phyloP scores from a whole-genome alignment of 2,113 vertebrate species.

The Macquaria ambigua region DNA sequence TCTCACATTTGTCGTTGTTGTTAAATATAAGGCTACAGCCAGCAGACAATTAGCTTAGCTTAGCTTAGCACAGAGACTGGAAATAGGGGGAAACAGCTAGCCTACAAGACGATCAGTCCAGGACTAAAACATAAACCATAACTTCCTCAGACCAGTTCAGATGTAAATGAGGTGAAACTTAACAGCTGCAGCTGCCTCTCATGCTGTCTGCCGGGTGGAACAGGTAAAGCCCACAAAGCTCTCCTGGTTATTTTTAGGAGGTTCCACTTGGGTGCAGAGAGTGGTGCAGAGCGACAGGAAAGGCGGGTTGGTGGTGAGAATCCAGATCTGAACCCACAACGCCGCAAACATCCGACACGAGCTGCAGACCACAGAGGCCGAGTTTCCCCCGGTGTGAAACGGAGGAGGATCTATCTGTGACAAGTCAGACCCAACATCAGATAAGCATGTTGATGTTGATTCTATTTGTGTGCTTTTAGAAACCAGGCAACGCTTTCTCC shows the following conservation, averaged over 20 bases:
- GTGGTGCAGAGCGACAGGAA: background rate
- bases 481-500: background rate
- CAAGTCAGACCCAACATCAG: constrained; percentile 25
- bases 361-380: constrained; percentile 14
- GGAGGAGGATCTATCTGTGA: background rate
- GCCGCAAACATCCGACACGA: background rate
- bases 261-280: background rate
- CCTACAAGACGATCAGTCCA: background rate
- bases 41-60: background rate
- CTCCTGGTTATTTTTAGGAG: constrained; percentile 4
- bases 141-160: background rate
- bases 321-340: constrained; percentile 12
- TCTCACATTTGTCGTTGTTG: background rate
- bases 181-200: too few species aligned
- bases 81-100: background rate
- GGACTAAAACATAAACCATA: background rate
- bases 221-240: constrained; percentile 1
- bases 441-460: constrained; percentile 26
- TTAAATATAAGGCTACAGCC: background rate
- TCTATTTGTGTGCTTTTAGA: background rate
- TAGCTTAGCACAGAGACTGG: background rate
- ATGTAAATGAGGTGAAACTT: background rate
- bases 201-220: background rate
- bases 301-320: constrained; percentile 3
- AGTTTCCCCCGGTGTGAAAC: background rate